Conservation (phyloP, 2,888 invertebrate species). For the Phyllotreta striolata region DNA sequence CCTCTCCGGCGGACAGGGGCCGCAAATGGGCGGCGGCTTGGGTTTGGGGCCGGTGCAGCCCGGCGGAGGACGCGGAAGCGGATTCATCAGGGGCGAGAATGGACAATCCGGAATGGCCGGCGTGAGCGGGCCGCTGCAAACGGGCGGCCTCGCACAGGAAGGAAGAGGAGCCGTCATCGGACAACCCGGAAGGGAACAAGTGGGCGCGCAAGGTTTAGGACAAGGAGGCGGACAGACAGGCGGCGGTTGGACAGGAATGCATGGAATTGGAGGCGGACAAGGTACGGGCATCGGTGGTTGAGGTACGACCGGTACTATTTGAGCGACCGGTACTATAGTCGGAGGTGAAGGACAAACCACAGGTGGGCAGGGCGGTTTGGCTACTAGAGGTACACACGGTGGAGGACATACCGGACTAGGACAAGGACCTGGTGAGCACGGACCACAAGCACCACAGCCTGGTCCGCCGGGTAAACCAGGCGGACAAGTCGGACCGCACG, state of each 20-base stretch:
- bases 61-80: too few relatives aligned
- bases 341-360: conserved; percentile 2
- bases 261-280: conserved; percentile 7
- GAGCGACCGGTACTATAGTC: conserved; percentile 8
- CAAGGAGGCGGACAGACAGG: neutral
- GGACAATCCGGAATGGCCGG: neutral
- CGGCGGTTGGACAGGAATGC: neutral
- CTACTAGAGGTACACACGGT: conserved; percentile 50
- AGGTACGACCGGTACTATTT: conserved; percentile 10
- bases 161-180: neutral
- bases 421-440: conserved; percentile 41
- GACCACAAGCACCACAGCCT: conserved; percentile 44
- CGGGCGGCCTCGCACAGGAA: neutral
- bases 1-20: too few relatives aligned
- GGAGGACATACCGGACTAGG: conserved; percentile 39
- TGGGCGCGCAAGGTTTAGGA: neutral
- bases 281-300: conserved; percentile 17
- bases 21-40: too few relatives aligned
- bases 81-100: too few relatives aligned
- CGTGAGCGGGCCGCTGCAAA: neutral
- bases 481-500: too few relatives aligned
- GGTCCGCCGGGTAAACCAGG: neutral
- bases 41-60: too few relatives aligned
- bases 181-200: conserved; percentile 1
- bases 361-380: conserved; percentile 53